Percentiles rank a stretch among this genome's conserved stretches.
These are phyloP conservation scores for Rhizoglyphus robini DNA, from an alignment of 1,140 invertebrate genomes.

Conservation along the genomic window DNA sequence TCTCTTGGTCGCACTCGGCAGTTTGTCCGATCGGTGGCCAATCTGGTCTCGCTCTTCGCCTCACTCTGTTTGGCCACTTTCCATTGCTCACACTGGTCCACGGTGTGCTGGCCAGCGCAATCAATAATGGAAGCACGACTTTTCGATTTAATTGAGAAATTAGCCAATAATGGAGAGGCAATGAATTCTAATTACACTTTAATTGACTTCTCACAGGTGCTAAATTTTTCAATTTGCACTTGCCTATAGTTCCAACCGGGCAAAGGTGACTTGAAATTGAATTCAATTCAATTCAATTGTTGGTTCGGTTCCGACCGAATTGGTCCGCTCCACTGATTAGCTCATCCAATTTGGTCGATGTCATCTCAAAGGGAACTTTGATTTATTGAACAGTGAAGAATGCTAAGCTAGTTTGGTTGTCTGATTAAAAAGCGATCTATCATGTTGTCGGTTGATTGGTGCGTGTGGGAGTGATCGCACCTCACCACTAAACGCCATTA, in stretches of 20 bases:
- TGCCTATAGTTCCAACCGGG: background rate
- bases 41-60: background rate
- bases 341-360: background rate
- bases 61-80: background rate
- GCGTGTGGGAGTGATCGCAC: background rate
- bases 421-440: conserved; percentile 14
- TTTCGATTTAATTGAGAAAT: conserved; percentile 12
- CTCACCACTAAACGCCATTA: too few relatives aligned
- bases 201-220: conserved; percentile 15
- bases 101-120: background rate
- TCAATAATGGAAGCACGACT: background rate
- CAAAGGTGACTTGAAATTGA: background rate
- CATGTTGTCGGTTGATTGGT: background rate
- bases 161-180: background rate
- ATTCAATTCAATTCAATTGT: background rate
- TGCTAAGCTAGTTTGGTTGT: background rate
- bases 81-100: conserved; percentile 9
- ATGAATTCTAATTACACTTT: conserved; percentile 6
- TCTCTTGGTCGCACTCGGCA: background rate
- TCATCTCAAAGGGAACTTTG: too few relatives aligned
- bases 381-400: too few relatives aligned
- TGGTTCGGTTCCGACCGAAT: background rate
- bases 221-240: conserved; percentile 11
- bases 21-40: background rate
- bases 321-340: background rate